Evolutionary conservation across 1,140 invertebrate genomes (phyloP).

Genomic region (Bilobella aurantiaca): DNA sequence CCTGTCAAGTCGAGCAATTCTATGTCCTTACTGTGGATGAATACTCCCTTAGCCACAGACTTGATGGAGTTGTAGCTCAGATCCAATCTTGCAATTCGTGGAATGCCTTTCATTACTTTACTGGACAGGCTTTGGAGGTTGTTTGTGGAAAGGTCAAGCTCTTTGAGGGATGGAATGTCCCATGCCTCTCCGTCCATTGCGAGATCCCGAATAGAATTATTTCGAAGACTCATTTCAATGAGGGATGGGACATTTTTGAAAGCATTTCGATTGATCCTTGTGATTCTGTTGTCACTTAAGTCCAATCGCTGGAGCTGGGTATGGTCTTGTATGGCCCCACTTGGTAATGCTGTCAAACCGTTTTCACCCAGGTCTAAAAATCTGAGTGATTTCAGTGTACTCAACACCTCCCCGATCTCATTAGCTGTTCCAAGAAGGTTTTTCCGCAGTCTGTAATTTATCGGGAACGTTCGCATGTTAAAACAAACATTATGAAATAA

Average conservation of each 20-base stretch:
- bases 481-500: constrained; percentile 3
- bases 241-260: constrained; percentile 70
- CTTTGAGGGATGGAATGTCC: constrained; percentile 40
- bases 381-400: constrained; percentile 60
- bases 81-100: constrained; percentile 62
- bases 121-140: constrained; percentile 59
- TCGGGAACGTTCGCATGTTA: too few species aligned
- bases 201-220: constrained; percentile 29
- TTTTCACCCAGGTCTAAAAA: constrained; percentile 67
- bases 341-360: constrained; percentile 57
- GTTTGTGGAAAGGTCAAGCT: constrained; percentile 67
- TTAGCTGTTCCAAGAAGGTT: constrained; percentile 49
- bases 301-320: constrained; percentile 64
- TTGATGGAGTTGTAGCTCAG: constrained; percentile 63
- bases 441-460: constrained; percentile 25
- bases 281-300: constrained; percentile 64
- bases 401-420: constrained; percentile 47
- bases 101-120: constrained; percentile 58
- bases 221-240: constrained; percentile 59
- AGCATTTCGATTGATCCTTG: constrained; percentile 59
- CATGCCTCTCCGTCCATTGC: constrained; percentile 23
- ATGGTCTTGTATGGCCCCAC: constrained; percentile 62
- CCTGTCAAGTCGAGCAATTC: constrained; percentile 63
- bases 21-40: constrained; percentile 56
- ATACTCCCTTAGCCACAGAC: constrained; percentile 59